Percentiles rank a stretch among this genome's conserved stretches.
Conservation (phyloP, 2,888 invertebrate genomes). For the Ischnura elegans region DNA sequence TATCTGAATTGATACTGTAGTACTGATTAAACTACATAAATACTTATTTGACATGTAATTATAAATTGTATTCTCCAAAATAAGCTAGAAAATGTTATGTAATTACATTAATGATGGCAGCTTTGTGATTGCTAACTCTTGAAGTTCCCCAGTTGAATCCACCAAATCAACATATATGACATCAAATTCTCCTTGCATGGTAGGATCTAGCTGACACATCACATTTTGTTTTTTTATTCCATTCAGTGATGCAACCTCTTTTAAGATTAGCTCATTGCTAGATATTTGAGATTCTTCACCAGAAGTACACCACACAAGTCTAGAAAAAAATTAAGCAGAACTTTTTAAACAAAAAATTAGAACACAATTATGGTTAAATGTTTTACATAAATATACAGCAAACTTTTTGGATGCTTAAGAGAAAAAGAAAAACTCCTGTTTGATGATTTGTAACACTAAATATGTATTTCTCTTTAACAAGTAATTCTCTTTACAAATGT, state of each 20-base stretch:
- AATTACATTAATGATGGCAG: slow-evolving; percentile 73
- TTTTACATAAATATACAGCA: no score
- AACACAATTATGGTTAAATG: background rate
- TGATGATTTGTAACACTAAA: no score
- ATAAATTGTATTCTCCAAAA: background rate
- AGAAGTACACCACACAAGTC: slow-evolving; percentile 44
- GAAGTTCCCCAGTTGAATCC: slow-evolving; percentile 81
- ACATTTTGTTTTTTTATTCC: slow-evolving; percentile 75
- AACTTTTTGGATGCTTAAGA: background rate
- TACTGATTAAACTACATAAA: background rate
- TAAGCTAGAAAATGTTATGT: slow-evolving; percentile 55
- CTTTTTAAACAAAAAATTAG: background rate
- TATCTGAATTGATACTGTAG: no score
- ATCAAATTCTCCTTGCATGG: slow-evolving; percentile 78
- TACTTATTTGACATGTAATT: background rate
- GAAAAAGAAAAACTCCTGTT: no score
- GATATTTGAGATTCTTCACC: slow-evolving; percentile 77
- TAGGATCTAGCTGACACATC: slow-evolving; percentile 75
- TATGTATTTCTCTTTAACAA: no score
- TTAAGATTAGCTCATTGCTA: slow-evolving; percentile 78
- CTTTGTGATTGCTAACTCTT: slow-evolving; percentile 76
- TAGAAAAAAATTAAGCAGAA: background rate
- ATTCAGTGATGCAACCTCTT: slow-evolving; percentile 78
- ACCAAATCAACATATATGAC: slow-evolving; percentile 81
- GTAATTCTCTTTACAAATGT: no score